Evolutionary conservation across 2,113 vertebrate species (phyloP).

Genomic region (Mirounga angustirostris): DNA sequence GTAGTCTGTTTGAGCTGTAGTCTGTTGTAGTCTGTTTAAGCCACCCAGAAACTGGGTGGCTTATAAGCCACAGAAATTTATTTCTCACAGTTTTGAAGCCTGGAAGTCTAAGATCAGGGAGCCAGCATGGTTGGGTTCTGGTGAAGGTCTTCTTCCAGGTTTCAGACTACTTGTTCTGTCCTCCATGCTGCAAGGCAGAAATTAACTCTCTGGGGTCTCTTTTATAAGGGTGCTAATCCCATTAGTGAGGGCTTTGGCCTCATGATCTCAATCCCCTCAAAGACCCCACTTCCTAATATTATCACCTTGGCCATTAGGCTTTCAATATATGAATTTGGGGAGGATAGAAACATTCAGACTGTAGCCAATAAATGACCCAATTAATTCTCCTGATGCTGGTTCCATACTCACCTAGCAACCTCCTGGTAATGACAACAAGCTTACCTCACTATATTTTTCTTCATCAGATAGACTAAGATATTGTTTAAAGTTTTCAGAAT

Average conservation of each 20-base stretch:
- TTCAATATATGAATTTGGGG: background rate
- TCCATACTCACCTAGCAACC: background rate
- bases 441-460: conserved; percentile 5
- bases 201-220: background rate
- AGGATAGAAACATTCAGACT: background rate
- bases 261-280: background rate
- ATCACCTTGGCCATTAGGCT: background rate
- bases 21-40: background rate
- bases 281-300: background rate
- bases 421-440: background rate
- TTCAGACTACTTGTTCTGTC: background rate
- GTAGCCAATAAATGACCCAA: background rate
- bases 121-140: background rate
- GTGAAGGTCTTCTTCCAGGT: background rate
- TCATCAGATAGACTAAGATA: background rate
- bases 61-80: conserved; percentile 2
- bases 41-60: background rate
- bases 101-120: background rate
- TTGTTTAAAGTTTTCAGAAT: background rate
- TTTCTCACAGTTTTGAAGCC: background rate
- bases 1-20: background rate
- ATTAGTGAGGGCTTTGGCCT: background rate
- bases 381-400: conserved; percentile 37
- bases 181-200: background rate
- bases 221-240: background rate